These are phyloP conservation scores for Phalera bucephala DNA, from an alignment of 2,888 invertebrate genomes.

Conservation along the genomic window DNA sequence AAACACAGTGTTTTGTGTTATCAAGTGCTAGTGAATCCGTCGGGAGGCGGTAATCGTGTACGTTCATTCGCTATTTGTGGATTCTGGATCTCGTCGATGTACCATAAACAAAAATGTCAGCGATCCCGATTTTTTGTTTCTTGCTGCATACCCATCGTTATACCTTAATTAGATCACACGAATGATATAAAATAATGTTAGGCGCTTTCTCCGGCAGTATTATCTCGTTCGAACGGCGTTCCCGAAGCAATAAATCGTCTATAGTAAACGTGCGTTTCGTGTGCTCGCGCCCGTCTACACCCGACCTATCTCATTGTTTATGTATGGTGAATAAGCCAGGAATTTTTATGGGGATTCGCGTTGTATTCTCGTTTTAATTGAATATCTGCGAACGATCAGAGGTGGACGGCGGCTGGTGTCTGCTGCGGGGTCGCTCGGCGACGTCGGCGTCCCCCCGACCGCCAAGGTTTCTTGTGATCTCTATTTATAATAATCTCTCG, in stretches of 20 bases:
- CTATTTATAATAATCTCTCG: slow-evolving; percentile 79
- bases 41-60: slow-evolving; percentile 82
- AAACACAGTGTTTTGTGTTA: slow-evolving; percentile 77
- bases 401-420: slow-evolving; percentile 40
- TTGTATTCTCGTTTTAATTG: slow-evolving; percentile 62
- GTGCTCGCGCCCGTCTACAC: slow-evolving; percentile 77
- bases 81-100: slow-evolving; percentile 80
- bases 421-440: slow-evolving; percentile 44
- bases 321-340: slow-evolving; percentile 80
- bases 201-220: slow-evolving; percentile 66
- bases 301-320: slow-evolving; percentile 82
- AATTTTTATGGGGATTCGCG: slow-evolving; percentile 72
- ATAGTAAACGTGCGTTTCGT: slow-evolving; percentile 79
- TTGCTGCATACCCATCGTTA: slow-evolving; percentile 77
- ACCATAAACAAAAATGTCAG: slow-evolving; percentile 85
- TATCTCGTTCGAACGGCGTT: slow-evolving; percentile 52
- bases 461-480: slow-evolving; percentile 72
- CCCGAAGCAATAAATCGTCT: slow-evolving; percentile 70
- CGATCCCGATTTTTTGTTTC: slow-evolving; percentile 84
- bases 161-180: slow-evolving; percentile 80
- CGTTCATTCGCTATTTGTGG: slow-evolving; percentile 81
- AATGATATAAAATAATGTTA: slow-evolving; percentile 76
- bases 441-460: slow-evolving; percentile 53
- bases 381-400: slow-evolving; percentile 55
- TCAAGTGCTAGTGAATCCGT: slow-evolving; percentile 80